Evolutionary conservation across 1,140 invertebrate genomes (phyloP).

Genomic region (Rhyacophila brunnea): DNA sequence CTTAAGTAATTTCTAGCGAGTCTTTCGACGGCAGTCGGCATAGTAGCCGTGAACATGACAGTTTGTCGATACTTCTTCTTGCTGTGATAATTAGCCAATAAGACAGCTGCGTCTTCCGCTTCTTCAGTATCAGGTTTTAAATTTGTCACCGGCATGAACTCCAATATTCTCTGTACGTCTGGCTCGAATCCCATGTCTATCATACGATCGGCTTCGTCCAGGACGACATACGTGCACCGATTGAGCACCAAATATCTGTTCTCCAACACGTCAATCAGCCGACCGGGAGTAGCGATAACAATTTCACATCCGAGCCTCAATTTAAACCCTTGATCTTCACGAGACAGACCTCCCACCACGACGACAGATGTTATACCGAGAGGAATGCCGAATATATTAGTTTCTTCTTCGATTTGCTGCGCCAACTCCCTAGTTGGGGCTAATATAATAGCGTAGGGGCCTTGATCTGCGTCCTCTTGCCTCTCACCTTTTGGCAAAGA

Average conservation of each 20-base stretch:
- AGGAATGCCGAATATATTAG: constrained; percentile 94
- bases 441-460: constrained; percentile 99
- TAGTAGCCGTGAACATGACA: constrained; percentile 99
- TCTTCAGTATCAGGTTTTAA: constrained; percentile 98
- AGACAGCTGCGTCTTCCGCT: constrained; percentile 90
- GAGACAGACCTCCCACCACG: constrained; percentile 95
- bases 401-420: constrained; percentile 99
- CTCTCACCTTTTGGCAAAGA: constrained; percentile 94
- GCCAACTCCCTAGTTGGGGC: constrained; percentile 98
- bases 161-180: constrained; percentile 96
- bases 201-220: constrained; percentile 97
- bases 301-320: constrained; percentile 98
- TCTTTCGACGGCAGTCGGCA: constrained; percentile 97
- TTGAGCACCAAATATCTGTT: constrained; percentile 96
- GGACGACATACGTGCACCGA: constrained; percentile 92
- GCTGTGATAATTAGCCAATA: constrained; percentile 93
- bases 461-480: constrained; percentile 88
- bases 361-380: constrained; percentile 95
- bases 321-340: constrained; percentile 98
- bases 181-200: constrained; percentile 99
- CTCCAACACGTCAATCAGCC: constrained; percentile 98
- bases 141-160: constrained; percentile 98
- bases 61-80: constrained; percentile 99
- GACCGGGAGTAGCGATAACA: constrained; percentile 99
- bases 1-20: constrained; percentile 92